Evolutionary conservation across 2,797 vertebrate genomes (phyloP).

Genomic region (Sphenopsis melanotis): DNA sequence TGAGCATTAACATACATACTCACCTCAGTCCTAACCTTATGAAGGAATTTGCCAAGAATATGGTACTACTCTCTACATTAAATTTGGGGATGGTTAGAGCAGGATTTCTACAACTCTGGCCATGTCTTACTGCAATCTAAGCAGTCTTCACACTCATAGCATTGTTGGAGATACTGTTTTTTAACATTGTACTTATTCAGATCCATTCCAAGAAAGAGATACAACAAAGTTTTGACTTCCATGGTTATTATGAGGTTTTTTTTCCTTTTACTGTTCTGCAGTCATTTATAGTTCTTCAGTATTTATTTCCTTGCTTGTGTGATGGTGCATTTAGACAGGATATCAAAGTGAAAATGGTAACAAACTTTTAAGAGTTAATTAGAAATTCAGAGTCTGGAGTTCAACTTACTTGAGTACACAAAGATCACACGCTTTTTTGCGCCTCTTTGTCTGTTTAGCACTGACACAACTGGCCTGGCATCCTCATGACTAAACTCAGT

Average conservation of each 20-base stretch:
- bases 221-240: not conserved
- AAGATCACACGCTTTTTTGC: not conserved
- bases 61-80: not conserved
- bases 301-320: not conserved
- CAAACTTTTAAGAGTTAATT: not conserved
- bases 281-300: not conserved
- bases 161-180: not conserved
- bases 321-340: not conserved
- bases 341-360: not conserved
- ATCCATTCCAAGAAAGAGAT: not conserved
- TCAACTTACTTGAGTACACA: not conserved
- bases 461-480: not conserved
- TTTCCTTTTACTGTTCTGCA: not conserved
- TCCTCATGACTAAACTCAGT: not conserved
- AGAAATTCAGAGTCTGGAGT: not conserved
- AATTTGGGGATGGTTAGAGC: not conserved
- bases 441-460: not conserved
- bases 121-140: not conserved
- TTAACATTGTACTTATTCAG: not conserved
- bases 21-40: not conserved
- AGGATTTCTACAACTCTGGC: not conserved
- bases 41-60: not conserved
- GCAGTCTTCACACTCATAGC: not conserved
- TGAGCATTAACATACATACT: fast-evolving
- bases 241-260: fast-evolving